A percentile compares a stretch with the other conserved stretches of the same genome.
These are phyloP conservation scores for Drosophila takahashii DNA, from an alignment of 1,140 invertebrate species.

Conservation along the genomic window DNA sequence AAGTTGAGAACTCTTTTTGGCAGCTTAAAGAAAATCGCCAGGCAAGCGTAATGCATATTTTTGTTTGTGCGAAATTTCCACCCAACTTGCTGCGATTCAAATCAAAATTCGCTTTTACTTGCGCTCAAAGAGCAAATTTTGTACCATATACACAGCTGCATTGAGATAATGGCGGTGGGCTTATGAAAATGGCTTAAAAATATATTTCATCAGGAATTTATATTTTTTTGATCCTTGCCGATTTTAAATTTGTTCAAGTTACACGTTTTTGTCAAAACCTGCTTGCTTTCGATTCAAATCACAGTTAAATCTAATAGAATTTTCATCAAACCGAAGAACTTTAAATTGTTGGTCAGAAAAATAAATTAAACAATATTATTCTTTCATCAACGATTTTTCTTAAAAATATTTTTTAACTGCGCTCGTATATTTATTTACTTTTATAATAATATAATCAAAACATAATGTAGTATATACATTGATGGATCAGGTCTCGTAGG, in stretches of 20 bases:
- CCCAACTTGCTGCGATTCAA: slow-evolving; percentile 13
- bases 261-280: too few relatives aligned
- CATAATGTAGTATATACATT: not conserved
- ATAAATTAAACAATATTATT: too few relatives aligned
- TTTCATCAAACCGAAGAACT: too few relatives aligned
- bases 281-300: too few relatives aligned
- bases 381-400: too few relatives aligned
- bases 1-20: slow-evolving; percentile 23
- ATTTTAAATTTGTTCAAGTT: too few relatives aligned
- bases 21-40: slow-evolving; percentile 14
- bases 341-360: too few relatives aligned
- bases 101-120: slow-evolving; percentile 7
- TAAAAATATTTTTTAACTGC: too few relatives aligned
- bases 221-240: too few relatives aligned
- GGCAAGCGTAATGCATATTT: slow-evolving; percentile 9
- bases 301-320: too few relatives aligned
- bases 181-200: not conserved
- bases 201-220: too few relatives aligned
- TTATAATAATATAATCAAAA: not conserved
- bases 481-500: not conserved
- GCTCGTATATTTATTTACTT: not conserved
- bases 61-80: slow-evolving; percentile 13
- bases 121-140: not conserved
- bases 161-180: not conserved
- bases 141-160: not conserved